phyloP scores from a whole-genome alignment of 2,888 invertebrate species.

The Rhingia campestris region DNA sequence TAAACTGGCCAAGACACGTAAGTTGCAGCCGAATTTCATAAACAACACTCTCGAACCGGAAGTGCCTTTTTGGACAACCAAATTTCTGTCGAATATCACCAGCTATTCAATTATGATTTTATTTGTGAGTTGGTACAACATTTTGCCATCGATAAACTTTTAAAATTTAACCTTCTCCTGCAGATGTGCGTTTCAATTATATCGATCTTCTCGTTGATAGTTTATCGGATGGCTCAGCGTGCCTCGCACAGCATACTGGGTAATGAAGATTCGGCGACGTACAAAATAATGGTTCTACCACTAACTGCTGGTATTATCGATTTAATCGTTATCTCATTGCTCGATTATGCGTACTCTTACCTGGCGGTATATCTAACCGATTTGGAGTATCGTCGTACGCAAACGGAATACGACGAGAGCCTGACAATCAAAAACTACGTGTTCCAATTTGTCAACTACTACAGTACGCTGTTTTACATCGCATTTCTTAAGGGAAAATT shows the following conservation, averaged over 20 bases:
- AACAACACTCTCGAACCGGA: conserved; percentile 87
- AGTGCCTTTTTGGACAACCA: conserved; percentile 90
- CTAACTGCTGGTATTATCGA: conserved; percentile 91
- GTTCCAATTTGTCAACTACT: conserved; percentile 95
- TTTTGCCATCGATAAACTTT: neutral
- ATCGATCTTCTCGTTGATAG: conserved; percentile 89
- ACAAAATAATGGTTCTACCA: conserved; percentile 88
- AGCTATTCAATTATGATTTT: conserved; percentile 86
- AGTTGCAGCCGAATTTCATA: conserved; percentile 84
- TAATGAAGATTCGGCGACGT: conserved; percentile 83
- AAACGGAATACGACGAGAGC: conserved; percentile 93
- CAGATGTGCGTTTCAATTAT: conserved; percentile 88
- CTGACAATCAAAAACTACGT: conserved; percentile 93
- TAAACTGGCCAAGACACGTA: conserved; percentile 84
- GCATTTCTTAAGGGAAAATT: conserved; percentile 91
- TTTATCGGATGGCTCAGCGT: conserved; percentile 88
- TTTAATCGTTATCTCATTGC: conserved; percentile 88
- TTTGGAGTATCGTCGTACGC: conserved; percentile 90
- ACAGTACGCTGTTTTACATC: conserved; percentile 93
- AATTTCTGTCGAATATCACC: conserved; percentile 87
- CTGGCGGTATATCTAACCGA: conserved; percentile 88
- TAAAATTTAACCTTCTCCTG: conserved; percentile 56
- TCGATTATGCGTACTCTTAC: conserved; percentile 88
- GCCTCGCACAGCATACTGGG: conserved; percentile 85
- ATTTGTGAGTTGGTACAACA: conserved; percentile 78